Percentiles rank a stretch among this genome's conserved stretches.
phyloP scores from a whole-genome alignment of 2,797 vertebrate genomes.

The Sebastes cheni region DNA sequence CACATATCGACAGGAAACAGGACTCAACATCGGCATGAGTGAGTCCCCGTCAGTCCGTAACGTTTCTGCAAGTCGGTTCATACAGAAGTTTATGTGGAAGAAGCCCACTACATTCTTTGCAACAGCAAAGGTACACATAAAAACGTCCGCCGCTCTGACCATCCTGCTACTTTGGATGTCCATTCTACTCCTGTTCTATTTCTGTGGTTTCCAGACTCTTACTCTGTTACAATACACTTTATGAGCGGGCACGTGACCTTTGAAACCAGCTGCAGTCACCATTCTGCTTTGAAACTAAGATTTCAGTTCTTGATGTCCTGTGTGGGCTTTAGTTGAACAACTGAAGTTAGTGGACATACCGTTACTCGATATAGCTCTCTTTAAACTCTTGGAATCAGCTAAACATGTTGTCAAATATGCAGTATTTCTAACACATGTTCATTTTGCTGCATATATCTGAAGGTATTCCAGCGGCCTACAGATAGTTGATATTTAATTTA shows the following conservation, averaged over 20 bases:
- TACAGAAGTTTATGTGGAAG: neutral
- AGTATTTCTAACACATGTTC: neutral
- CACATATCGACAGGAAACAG: too few species aligned
- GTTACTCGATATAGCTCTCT: neutral
- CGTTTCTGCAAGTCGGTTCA: too few species aligned
- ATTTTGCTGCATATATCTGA: neutral
- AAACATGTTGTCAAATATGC: neutral
- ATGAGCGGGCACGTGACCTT: neutral
- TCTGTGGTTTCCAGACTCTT: too few species aligned
- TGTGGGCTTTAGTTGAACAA: neutral
- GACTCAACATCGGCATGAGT: too few species aligned
- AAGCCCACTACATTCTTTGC: too few species aligned
- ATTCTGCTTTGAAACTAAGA: neutral
- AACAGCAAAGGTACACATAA: too few species aligned
- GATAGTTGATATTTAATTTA: neutral
- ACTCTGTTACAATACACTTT: neutral
- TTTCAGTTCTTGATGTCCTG: neutral
- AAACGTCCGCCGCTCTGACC: too few species aligned
- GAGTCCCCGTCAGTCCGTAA: too few species aligned
- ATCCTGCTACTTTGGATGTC: too few species aligned
- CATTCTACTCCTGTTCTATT: too few species aligned
- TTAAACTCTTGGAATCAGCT: neutral
- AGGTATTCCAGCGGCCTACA: neutral
- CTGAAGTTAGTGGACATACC: accelerated
- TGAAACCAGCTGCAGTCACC: neutral